Evolutionary conservation across 2,113 vertebrate genomes (phyloP), one percentile per base, ranked within the genome.

Genomic region (Vanacampus margaritifer): DNA sequence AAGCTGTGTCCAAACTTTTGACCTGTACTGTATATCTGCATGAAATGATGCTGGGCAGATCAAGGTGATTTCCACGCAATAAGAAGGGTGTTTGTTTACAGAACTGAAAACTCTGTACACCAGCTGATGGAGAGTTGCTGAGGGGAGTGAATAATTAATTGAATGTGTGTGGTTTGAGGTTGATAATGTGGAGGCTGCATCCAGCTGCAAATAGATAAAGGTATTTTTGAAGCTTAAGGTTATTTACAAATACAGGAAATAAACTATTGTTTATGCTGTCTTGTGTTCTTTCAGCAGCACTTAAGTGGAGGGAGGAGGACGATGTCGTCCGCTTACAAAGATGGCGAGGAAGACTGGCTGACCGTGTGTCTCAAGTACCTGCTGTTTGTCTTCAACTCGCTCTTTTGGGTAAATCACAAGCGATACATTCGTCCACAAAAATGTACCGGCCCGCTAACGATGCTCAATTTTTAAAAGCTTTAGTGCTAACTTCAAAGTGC

Each of bases 381-480:
- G 35, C 93, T 95, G 32, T 94, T 95, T 68, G 62, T 93, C 48
- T 95, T 95, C 80, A 95, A 95, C 85, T 94, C 95, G 81, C 89
- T 95, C 72, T 96, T 96, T 80, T 95, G 95, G 93, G 93, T 95
- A 84, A 93, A 93, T 41, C 54, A 32, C 14, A 56, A 28, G 6
- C 6, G 9, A 12, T 10, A 6, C 17, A 1, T 53, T 14, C 50
- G n/a, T 10, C 67, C 37, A n/a, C 11, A 37, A 16, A 54, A 11
- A 26, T 54, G 23, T 23, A n/a, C n/a, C 4, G 28, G 28, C 28
- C 28, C 23, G 23, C 21, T 13, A 60, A 64, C 28, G 41, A 64
- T 10, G 28, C 6, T 4, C 13, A 26, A 16, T 7, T 32, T 45
- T 26, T 32, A 72, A 69, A 14, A 10, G 17, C 35, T 57, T n/a